Percentiles rank a stretch among this genome's conserved stretches.
phyloP scores from a whole-genome alignment of 2,888 invertebrate genomes.

The Sinodicranocentrus sp. region DNA sequence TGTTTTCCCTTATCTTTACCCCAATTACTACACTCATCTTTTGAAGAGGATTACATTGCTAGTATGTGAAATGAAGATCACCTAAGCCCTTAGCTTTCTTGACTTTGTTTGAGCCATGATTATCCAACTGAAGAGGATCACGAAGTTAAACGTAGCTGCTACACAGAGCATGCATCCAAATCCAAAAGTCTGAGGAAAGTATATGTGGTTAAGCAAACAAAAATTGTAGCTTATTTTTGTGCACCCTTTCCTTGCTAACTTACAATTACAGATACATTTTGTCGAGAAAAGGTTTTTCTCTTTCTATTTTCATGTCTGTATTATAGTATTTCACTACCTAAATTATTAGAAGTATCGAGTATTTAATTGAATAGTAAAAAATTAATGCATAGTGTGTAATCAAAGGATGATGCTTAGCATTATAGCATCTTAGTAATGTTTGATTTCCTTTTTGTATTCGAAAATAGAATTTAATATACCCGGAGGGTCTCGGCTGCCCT shows the following conservation, averaged over 20 bases:
- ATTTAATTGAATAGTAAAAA: constrained; percentile 18
- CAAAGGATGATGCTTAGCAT: neutral
- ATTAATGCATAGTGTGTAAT: neutral
- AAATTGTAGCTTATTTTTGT: neutral
- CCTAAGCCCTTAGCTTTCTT: too few relatives aligned
- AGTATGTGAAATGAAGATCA: too few relatives aligned
- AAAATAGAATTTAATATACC: neutral
- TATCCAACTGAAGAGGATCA: neutral
- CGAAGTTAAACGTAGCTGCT: neutral
- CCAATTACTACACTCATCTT: constrained; percentile 61
- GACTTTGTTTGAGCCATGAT: neutral
- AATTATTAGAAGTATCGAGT: neutral
- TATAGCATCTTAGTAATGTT: neutral
- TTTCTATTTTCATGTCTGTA: neutral
- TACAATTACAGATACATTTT: neutral
- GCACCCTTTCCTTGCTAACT: constrained; percentile 16
- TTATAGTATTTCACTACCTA: neutral
- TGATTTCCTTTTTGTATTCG: neutral
- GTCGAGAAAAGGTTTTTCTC: constrained; percentile 5
- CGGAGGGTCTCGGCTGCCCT: constrained; percentile 68
- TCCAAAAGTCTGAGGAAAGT: neutral
- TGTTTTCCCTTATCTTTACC: constrained; percentile 65
- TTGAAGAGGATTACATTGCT: too few relatives aligned
- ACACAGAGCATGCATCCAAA: neutral
- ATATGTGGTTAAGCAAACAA: neutral